Conservation (phyloP, 1,140 invertebrate genomes). For the Tetramorium alpestre region DNA sequence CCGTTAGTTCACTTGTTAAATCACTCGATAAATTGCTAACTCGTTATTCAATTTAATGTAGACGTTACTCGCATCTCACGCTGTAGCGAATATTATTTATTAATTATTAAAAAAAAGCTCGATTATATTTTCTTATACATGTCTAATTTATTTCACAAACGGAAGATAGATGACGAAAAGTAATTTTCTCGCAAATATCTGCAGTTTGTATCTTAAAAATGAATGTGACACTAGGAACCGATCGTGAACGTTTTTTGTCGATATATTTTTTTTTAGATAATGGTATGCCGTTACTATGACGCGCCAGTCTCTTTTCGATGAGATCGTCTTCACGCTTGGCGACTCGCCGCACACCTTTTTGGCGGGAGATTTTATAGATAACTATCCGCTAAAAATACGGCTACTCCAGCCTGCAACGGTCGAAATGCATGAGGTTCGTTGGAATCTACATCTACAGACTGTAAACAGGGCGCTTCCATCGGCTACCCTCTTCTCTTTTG, state of each 20-base stretch:
- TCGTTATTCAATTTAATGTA: conserved; percentile 48
- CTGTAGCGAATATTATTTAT: not conserved
- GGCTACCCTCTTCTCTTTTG: conserved; percentile 31
- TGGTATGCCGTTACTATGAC: not conserved
- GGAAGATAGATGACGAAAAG: not conserved
- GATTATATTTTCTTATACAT: not conserved
- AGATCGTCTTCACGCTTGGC: conserved; percentile 56
- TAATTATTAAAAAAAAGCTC: not conserved
- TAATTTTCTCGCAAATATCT: not conserved
- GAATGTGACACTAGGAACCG: not conserved
- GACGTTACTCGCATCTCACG: not conserved
- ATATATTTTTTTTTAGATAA: not conserved
- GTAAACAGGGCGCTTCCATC: conserved; percentile 57
- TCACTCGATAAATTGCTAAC: conserved; percentile 24
- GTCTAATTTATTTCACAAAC: not conserved
- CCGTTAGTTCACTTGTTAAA: conserved; percentile 47
- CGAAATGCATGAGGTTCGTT: conserved; percentile 72
- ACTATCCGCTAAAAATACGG: conserved; percentile 38
- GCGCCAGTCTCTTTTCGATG: conserved; percentile 5
- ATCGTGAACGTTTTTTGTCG: not conserved
- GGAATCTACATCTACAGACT: conserved; percentile 61
- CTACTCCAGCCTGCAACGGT: conserved; percentile 63
- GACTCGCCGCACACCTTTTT: conserved; percentile 53
- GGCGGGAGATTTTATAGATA: conserved; percentile 74
- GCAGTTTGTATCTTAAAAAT: not conserved